These are phyloP conservation scores for Pilophorus perplexus DNA, from an alignment of 2,888 invertebrate species.

Conservation along the genomic window DNA sequence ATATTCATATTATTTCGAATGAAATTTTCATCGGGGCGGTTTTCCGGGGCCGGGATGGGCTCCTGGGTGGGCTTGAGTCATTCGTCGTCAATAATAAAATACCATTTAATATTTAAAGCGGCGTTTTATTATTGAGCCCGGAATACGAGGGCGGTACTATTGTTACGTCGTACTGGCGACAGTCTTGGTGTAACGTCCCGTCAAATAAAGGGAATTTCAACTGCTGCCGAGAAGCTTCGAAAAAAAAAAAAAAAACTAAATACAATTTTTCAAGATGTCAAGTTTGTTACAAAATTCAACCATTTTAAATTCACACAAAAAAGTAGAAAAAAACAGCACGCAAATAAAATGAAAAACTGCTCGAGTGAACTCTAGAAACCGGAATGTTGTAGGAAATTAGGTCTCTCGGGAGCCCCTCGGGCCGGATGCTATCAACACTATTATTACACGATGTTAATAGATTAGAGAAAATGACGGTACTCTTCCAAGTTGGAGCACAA, in stretches of 20 bases:
- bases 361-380: background rate
- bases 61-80: slow-evolving; percentile 28
- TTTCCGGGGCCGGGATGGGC: background rate
- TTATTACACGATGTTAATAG: slow-evolving; percentile 36
- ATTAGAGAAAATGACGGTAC: slow-evolving; percentile 32
- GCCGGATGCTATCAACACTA: slow-evolving; percentile 35
- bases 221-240: no score
- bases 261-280: no score
- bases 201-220: no score
- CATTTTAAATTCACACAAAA: no score
- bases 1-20: slow-evolving; percentile 23
- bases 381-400: slow-evolving; percentile 19
- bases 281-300: no score
- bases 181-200: background rate
- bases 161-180: slow-evolving; percentile 1
- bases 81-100: slow-evolving; percentile 32
- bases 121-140: slow-evolving; percentile 25
- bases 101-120: slow-evolving; percentile 27
- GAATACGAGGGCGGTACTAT: background rate
- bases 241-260: no score
- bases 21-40: slow-evolving; percentile 6
- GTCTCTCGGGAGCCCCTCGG: background rate
- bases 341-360: background rate
- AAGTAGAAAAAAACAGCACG: background rate
- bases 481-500: background rate